Evolutionary conservation across 2,797 vertebrate species (phyloP).

Genomic region (Threskiornis aethiopicus): DNA sequence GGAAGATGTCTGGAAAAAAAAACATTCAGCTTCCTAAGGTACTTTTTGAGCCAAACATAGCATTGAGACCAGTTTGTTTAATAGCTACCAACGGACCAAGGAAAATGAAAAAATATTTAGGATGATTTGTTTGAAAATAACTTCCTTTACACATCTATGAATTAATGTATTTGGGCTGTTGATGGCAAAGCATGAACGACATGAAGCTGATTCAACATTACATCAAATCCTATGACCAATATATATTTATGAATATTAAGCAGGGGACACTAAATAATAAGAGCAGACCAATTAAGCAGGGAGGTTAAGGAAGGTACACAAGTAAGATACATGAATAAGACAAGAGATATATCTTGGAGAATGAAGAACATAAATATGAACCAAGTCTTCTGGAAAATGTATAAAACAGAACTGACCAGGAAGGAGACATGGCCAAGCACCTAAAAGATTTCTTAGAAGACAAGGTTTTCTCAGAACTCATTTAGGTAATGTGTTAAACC

Average conservation of each 20-base stretch:
- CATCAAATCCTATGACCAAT: neutral
- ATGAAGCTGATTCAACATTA: neutral
- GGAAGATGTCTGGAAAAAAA: neutral
- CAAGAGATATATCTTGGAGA: neutral
- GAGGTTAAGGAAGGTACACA: neutral
- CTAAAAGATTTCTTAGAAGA: neutral
- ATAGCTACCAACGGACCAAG: neutral
- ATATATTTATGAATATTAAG: neutral
- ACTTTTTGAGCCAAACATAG: neutral
- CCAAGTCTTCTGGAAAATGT: neutral
- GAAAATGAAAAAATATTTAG: neutral
- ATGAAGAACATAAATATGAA: neutral
- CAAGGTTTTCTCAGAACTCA: neutral
- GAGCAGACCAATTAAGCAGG: neutral
- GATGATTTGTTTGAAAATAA: neutral
- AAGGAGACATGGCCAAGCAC: neutral
- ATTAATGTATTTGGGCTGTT: neutral
- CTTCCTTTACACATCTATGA: neutral
- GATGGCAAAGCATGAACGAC: neutral
- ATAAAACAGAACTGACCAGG: neutral
- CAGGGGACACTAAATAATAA: neutral
- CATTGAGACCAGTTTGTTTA: neutral
- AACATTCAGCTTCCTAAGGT: neutral
- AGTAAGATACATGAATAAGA: neutral
- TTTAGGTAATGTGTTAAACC: neutral